Base-by-base conservation (phyloP, 2,797 vertebrate species). In the Neomorphus geoffroyi region DNA sequence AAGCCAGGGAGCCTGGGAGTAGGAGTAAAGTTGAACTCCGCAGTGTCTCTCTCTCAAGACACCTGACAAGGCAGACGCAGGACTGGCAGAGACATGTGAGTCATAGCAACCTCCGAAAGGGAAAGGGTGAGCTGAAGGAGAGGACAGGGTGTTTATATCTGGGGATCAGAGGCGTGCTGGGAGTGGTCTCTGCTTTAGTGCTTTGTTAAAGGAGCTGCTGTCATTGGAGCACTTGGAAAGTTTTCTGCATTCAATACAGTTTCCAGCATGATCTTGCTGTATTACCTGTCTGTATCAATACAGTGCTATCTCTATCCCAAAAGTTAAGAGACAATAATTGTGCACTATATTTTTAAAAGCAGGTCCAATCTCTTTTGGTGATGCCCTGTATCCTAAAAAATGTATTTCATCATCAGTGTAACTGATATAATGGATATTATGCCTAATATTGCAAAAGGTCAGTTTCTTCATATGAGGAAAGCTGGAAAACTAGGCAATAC, bases 121-220 rank as follows among this genome's bases (percentile, higher is more conserved):
- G 65, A 82, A 60, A 73, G 67, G 92, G 86, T n/a, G 91, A 96
- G 79, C 37, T 8, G 70, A 43, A 78, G 82, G 80, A 80, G 74
- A 93, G 81, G 56, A 82, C 5, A 18, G 84, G 1, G 0, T 87
- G 89, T 74, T 93, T 78, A 35, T 50, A 54, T 41, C 75, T 80
- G 26, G 18, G 37, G 32, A 94, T 80, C n/a, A 67, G 33, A 90
- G 53, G 88, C 61, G 1, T 91, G 88, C 57, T 89, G 80, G 90
- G 93, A 89, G 91, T 24, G 77, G 95, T 21, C 80, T 56, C 12
- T 15, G 30, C 79, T 85, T 27, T 27, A 45, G 51, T 3, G n/a
- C 0, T 13, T 48, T 81, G 62, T 53, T 73, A 10, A 70, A 88
- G 51, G 53, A 85, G n/a, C 17, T 87, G 22, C 79, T 91, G 75